phyloP scores from a whole-genome alignment of 2,797 vertebrate species.

The Gadopsis marmoratus region DNA sequence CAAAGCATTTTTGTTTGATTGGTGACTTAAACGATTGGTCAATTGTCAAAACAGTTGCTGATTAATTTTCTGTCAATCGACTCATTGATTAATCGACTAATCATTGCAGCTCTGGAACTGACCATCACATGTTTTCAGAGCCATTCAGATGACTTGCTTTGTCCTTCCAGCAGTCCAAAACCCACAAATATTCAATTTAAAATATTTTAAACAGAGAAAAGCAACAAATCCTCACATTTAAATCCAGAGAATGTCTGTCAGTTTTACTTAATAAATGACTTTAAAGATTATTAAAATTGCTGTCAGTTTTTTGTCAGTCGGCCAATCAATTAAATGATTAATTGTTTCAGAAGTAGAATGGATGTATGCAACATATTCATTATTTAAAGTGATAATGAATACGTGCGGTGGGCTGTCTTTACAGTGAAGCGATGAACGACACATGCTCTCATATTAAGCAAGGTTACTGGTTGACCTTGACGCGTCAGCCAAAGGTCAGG shows the following conservation, averaged over 20 bases:
- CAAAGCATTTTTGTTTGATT: neutral
- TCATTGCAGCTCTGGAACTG: no score
- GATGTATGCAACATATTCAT: constrained; percentile 39
- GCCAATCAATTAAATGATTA: neutral
- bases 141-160: neutral
- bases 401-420: constrained; percentile 2
- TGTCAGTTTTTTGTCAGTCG: neutral
- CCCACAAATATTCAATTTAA: neutral
- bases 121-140: neutral
- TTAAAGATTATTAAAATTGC: neutral
- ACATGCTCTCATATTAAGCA: constrained; percentile 29
- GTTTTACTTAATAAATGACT: neutral
- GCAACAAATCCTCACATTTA: neutral
- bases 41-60: no score
- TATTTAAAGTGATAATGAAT: constrained; percentile 29
- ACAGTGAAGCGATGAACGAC: constrained; percentile 26
- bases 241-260: neutral
- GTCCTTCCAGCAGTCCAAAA: neutral
- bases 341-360: neutral
- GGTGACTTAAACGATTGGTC: no score
- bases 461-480: constrained; percentile 47
- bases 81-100: no score
- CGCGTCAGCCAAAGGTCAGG: constrained; percentile 50
- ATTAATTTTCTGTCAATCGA: no score
- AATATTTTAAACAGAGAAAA: neutral